A percentile compares a stretch with the other conserved stretches of the same genome.
These are phyloP conservation scores for Sternotherus odoratus DNA, from an alignment of 2,797 vertebrate genomes.

Conservation along the genomic window DNA sequence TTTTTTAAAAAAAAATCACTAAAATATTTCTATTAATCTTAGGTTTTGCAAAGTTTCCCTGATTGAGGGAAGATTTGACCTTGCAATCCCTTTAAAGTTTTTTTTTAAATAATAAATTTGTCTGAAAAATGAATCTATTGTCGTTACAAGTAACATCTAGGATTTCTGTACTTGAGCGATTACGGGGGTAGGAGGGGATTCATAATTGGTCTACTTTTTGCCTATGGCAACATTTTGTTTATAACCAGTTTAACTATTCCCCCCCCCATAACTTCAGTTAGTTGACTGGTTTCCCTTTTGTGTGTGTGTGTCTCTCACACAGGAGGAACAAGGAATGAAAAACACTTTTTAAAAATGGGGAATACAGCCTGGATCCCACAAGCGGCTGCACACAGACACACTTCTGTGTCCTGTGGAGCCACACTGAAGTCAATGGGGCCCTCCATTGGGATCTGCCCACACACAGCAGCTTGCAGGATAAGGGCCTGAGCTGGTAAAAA, in stretches of 20 bases:
- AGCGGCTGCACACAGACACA: not conserved
- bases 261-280: not conserved
- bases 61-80: not conserved
- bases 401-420: not conserved
- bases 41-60: not conserved
- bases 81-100: not conserved
- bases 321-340: not conserved
- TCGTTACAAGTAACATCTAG: not conserved
- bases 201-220: not conserved
- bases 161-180: not conserved
- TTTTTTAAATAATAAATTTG: not conserved
- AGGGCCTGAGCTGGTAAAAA: not conserved
- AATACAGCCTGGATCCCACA: not conserved
- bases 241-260: not conserved
- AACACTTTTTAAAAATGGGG: not conserved
- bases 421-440: not conserved
- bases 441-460: not conserved
- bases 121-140: not conserved
- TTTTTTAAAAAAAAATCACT: not conserved
- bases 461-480: not conserved
- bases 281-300: not conserved
- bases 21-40: not conserved
- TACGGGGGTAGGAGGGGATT: not conserved
- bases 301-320: not conserved
- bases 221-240: not conserved